A percentile compares a stretch with the other conserved stretches of the same genome.
Evolutionary conservation across 1,140 invertebrate genomes (phyloP).

Genomic region (Bombus sibiricus): DNA sequence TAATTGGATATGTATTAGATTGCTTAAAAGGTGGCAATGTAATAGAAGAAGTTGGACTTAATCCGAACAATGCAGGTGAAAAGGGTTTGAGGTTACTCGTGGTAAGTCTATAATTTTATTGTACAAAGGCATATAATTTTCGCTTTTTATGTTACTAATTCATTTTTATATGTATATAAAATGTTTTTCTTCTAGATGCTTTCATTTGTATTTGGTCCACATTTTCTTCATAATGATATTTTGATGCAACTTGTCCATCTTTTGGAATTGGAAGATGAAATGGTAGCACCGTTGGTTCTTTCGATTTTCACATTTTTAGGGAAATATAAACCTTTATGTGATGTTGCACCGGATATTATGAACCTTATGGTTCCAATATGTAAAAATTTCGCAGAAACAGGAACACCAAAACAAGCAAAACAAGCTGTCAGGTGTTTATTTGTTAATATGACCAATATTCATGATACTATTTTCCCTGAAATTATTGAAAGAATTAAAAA

Average conservation of each 20-base stretch:
- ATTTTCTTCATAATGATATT: conserved; percentile 94
- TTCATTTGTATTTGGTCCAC: conserved; percentile 95
- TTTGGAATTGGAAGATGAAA: conserved; percentile 91
- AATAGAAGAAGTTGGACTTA: conserved; percentile 90
- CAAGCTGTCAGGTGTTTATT: conserved; percentile 96
- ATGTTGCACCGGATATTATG: conserved; percentile 88
- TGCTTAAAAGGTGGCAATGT: conserved; percentile 87
- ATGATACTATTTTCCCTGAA: conserved; percentile 92
- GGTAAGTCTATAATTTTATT: conserved; percentile 73
- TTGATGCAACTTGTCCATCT: conserved; percentile 91
- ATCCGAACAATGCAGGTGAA: conserved; percentile 91
- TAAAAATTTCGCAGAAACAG: conserved; percentile 92
- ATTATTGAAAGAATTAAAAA: conserved; percentile 92
- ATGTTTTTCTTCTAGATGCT: conserved; percentile 84
- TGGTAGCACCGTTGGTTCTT: conserved; percentile 91
- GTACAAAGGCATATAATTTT: neutral
- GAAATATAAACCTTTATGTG: conserved; percentile 91
- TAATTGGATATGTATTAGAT: conserved; percentile 83
- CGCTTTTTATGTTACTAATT: conserved; percentile 30
- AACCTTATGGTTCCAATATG: conserved; percentile 91
- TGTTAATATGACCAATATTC: conserved; percentile 91
- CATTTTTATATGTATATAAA: neutral
- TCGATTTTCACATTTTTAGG: conserved; percentile 94
- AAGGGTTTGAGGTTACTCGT: conserved; percentile 92
- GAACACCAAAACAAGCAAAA: conserved; percentile 97